A percentile compares a stretch with the other conserved stretches of the same genome.
phyloP scores from a whole-genome alignment of 1,140 invertebrate species.

The Chionoecetes opilio region DNA sequence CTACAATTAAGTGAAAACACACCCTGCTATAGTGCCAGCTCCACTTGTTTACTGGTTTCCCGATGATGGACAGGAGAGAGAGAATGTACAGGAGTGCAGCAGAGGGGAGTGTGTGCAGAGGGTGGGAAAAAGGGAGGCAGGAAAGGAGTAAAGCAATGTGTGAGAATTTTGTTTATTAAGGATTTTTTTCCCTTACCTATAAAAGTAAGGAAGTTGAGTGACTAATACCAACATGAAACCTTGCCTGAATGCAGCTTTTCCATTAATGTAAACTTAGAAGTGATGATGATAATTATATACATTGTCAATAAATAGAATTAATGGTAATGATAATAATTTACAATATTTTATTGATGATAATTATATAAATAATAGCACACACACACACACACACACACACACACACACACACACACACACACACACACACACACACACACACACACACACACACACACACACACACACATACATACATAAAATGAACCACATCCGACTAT shows the following conservation, averaged over 20 bases:
- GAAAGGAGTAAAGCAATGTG: neutral
- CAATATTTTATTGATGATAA: too few relatives aligned
- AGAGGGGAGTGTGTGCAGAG: neutral
- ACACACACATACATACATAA: neutral
- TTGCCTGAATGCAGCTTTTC: neutral
- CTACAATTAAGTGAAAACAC: constrained; percentile 19
- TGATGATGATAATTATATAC: too few relatives aligned
- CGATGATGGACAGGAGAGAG: neutral
- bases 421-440: neutral
- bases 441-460: constrained; percentile 24
- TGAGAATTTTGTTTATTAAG: too few relatives aligned
- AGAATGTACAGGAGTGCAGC: neutral
- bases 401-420: neutral
- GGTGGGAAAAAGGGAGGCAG: neutral
- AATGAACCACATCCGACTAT: neutral
- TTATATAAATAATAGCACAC: neutral
- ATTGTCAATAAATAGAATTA: too few relatives aligned
- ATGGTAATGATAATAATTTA: too few relatives aligned
- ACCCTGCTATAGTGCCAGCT: neutral
- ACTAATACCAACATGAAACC: neutral
- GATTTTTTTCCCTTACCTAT: neutral
- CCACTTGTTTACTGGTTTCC: neutral
- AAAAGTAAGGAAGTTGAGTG: neutral
- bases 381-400: too few relatives aligned
- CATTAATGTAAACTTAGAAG: too few relatives aligned